phyloP scores from a whole-genome alignment of 2,113 vertebrate genomes.

The Spilogale gracilis region DNA sequence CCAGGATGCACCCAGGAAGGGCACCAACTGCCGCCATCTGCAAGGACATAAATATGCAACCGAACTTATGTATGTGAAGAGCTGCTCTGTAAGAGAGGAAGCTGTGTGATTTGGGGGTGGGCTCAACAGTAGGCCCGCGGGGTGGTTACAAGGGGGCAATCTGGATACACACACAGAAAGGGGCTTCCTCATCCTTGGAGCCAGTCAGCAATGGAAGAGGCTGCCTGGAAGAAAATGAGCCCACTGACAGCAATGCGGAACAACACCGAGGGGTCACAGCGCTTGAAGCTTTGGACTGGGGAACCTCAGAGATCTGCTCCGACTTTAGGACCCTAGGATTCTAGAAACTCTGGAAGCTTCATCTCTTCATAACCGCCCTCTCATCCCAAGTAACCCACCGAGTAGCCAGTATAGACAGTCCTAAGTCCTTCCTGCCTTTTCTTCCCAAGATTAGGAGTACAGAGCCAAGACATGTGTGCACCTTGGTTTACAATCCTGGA shows the following conservation, averaged over 20 bases:
- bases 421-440: not conserved
- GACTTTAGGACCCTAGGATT: not conserved
- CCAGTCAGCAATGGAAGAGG: not conserved
- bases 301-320: not conserved
- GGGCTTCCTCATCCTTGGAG: not conserved
- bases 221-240: not conserved
- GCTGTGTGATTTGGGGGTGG: not conserved
- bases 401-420: not conserved
- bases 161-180: not conserved
- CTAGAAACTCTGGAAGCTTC: not conserved
- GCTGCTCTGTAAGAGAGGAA: not conserved
- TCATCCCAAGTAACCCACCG: not conserved
- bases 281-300: not conserved
- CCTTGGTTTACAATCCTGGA: not conserved
- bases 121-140: not conserved
- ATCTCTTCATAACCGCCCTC: not conserved
- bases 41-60: not conserved
- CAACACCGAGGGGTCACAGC: not conserved
- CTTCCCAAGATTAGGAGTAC: not conserved
- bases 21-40: not conserved
- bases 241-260: not conserved
- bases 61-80: not conserved
- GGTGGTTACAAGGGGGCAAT: not conserved
- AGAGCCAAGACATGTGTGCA: not conserved
- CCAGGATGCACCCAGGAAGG: not conserved